Base-by-base conservation (phyloP, 2,888 invertebrate species). In the Drosophila nr. fundita region DNA sequence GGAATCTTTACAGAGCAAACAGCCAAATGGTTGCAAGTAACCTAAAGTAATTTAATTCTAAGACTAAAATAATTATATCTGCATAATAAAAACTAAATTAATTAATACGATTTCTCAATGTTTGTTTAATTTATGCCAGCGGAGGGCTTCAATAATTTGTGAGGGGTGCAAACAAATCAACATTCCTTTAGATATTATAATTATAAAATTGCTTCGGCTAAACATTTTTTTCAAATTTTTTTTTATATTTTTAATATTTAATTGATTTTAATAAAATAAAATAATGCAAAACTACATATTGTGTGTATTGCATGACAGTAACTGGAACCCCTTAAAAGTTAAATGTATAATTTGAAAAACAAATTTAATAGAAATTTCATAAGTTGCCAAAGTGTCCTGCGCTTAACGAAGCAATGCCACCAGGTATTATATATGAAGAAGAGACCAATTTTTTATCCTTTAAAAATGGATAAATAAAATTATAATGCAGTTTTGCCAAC, bases 1-100 rank as follows among this genome's bases (percentile, higher is more conserved):
- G 88, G 81, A 80, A 89, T 86, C 82, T 87, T 78, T 80, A 87
- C 69, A 76, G 58, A 76, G 27, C 68, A 78, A 36, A 68, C 70
- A 70, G 71, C 68, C 73, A 59, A 68, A 67, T 52, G 68, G 69
- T 65, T 68, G 50, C 48, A 34, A 61, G 69, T 57, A 68, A 68
- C 18, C 54, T 64, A 80, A 75, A 65, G 48, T 68, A 79, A 76
- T 42, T 59, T 61, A 72, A 48, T 15, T 13, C 13, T 70, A 81
- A 81, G 68, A 21, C 42, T 68, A 81, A 73, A 53, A 54, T 68
- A 73, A 77, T 45, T 70, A 64, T 63, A 63, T 63, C 52, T 55
- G 42, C 49, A 34, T n/a, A 75, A 61, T 68, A 59, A 73, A 67
- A 58, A 27, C 27, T 58, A 36, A 59, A 72, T 32, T 62, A 62